phyloP scores from a whole-genome alignment of 2,888 invertebrate species.

The Glyphotaelius pellucidus region DNA sequence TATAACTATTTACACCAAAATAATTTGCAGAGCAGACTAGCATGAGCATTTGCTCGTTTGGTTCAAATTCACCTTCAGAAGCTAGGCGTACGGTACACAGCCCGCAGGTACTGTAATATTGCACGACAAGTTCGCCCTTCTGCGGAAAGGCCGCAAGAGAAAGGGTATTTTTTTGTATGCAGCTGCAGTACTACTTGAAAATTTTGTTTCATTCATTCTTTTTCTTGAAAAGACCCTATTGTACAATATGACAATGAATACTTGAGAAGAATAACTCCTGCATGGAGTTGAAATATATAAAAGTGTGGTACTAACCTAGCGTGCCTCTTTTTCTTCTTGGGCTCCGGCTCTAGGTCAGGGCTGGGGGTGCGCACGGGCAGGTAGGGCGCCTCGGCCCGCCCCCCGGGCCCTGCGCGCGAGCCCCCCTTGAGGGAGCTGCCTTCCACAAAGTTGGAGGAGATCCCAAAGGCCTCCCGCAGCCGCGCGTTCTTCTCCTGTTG shows the following conservation, averaged over 20 bases:
- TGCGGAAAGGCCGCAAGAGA: background rate
- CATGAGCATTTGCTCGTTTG: no score
- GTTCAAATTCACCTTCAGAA: no score
- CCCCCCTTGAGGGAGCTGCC: slow-evolving; percentile 94
- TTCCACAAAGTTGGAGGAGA: slow-evolving; percentile 95
- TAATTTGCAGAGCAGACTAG: no score
- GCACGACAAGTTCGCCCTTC: background rate
- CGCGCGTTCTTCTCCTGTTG: slow-evolving; percentile 97
- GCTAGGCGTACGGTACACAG: background rate
- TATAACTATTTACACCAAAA: no score
- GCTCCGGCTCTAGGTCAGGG: slow-evolving; percentile 68
- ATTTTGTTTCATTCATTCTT: no score
- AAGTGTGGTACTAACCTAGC: slow-evolving; percentile 76
- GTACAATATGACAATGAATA: no score
- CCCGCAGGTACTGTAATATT: background rate
- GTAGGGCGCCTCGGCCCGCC: slow-evolving; percentile 78
- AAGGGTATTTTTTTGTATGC: no score
- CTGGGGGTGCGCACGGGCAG: slow-evolving; percentile 88
- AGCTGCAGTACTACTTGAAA: no score
- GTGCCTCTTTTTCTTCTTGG: slow-evolving; percentile 84
- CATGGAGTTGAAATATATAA: no score
- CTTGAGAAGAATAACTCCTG: no score
- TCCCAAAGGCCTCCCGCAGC: slow-evolving; percentile 95
- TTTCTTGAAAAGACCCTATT: no score
- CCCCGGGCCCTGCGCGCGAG: slow-evolving; percentile 72